Percentiles rank a stretch among this genome's conserved stretches.
Conservation (phyloP, 1,140 invertebrate species). For the Aphelinus atriplicis region DNA sequence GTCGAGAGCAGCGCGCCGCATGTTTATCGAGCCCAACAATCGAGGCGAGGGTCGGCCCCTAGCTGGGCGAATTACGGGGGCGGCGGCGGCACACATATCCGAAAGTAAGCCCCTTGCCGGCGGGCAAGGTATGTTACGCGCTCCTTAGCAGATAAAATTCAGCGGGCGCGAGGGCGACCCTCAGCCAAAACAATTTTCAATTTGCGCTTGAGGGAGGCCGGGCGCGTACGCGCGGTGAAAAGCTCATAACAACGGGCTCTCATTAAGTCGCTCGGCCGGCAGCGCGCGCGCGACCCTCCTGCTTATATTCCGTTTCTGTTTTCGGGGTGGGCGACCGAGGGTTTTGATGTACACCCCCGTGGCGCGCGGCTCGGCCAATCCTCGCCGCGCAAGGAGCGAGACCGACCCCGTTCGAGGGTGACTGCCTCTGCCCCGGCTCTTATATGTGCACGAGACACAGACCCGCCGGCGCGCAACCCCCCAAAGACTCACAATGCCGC, state of each 20-base stretch:
- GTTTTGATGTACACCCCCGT: constrained; percentile 34
- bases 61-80: too few species aligned
- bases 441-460: constrained; percentile 15
- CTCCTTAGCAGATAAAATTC: constrained; percentile 39
- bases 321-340: constrained; percentile 1
- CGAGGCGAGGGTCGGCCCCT: too few species aligned
- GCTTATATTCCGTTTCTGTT: too few species aligned
- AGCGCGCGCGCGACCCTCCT: too few species aligned
- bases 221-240: constrained; percentile 24
- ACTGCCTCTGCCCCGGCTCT: constrained; percentile 4
- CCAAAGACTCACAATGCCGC: too few species aligned
- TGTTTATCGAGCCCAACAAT: too few species aligned
- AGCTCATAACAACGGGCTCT: constrained; percentile 42
- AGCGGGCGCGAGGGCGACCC: constrained; percentile 12
- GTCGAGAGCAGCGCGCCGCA: too few species aligned
- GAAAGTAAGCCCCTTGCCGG: too few species aligned
- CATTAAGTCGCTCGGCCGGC: constrained; percentile 33
- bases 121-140: constrained; percentile 3
- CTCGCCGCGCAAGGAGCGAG: constrained; percentile 2
- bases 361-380: constrained; percentile 31
- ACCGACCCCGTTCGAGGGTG: too few species aligned
- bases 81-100: too few species aligned
- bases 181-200: constrained; percentile 40
- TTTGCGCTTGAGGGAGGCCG: constrained; percentile 6
- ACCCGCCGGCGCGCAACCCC: not conserved